These are phyloP conservation scores for Hedychridium roseum DNA, from an alignment of 2,888 invertebrate genomes.

Conservation along the genomic window DNA sequence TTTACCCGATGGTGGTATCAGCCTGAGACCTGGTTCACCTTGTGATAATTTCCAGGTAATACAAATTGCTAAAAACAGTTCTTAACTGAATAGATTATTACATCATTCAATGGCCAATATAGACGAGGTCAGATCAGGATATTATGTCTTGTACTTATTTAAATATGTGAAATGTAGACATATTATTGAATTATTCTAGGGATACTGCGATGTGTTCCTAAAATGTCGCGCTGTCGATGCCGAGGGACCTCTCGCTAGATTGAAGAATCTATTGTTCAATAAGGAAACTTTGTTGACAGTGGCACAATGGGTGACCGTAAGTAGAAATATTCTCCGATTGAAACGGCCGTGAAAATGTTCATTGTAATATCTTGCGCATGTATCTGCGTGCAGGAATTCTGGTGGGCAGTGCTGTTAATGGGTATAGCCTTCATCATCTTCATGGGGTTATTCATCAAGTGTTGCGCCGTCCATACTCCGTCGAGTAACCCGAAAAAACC, in stretches of 20 bases:
- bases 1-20: constrained; percentile 82
- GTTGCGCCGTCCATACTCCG: constrained; percentile 99
- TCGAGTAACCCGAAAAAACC: constrained; percentile 98
- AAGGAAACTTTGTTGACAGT: constrained; percentile 87
- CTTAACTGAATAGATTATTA: neutral
- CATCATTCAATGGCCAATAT: neutral
- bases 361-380: neutral
- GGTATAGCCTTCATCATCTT: constrained; percentile 91
- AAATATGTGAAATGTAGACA: constrained; percentile 1
- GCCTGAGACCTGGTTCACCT: constrained; percentile 92
- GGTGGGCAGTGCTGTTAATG: constrained; percentile 95
- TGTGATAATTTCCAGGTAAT: constrained; percentile 96
- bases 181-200: constrained; percentile 66
- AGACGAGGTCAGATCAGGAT: neutral
- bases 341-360: neutral
- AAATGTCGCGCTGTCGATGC: constrained; percentile 99
- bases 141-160: neutral
- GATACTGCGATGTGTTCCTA: constrained; percentile 99
- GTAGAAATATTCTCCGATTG: constrained; percentile 33
- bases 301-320: constrained; percentile 89
- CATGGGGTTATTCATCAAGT: constrained; percentile 98
- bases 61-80: neutral
- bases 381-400: constrained; percentile 72
- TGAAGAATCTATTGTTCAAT: constrained; percentile 95
- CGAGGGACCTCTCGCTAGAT: constrained; percentile 94